Evolutionary conservation across 1,140 invertebrate genomes (phyloP), one percentile per base, ranked within the genome.

Genomic region (Cherax destructor): DNA sequence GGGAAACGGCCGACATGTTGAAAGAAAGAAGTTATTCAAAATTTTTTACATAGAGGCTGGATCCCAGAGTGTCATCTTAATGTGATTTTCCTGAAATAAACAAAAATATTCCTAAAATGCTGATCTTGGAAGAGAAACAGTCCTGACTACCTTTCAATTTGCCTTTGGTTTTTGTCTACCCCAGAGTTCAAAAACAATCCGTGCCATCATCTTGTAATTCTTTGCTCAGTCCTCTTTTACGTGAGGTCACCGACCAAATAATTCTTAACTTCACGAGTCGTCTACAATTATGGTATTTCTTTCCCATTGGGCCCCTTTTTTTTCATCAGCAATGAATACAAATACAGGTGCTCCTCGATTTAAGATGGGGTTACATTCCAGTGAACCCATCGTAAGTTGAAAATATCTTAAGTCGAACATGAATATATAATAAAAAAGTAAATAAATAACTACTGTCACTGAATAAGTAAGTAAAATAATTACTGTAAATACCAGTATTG

Each of bases 181-280:
- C 86, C n/a, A 88, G 49, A 88, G 86, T 88, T 88, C 86, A 88
- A 88, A 87, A 80, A 11, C 79, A 88, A 79, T 88, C 86, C 86
- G 86, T 88, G 86, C 86, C 86, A 88, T 88, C 65, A 52, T 86
- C 77, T 79, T 88, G 86, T 79, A 56, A 88, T 88, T 88, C 74
- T 78, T 80, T 78, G 76, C 86, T 80, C 77, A 80, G 49, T 24
- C 80, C 52, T 59, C 16, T 59, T 56, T 83, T n/a, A 11, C 61
- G 52, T 79, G 77, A 13, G 69, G 69, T 30, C 69, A 74, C 69
- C 30, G 69, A 74, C 21, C 69, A 74, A 10, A 74, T 30, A 74
- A 21, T 24, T 30, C n/a, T 41, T 30, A 10, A 9, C 24, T 74
- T 74, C 24, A 30, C 13, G 9, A 74, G 69, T 30, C 30, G 16